phyloP scores from a whole-genome alignment of 2,797 vertebrate species.

The Myiothlypis chrysogaster region DNA sequence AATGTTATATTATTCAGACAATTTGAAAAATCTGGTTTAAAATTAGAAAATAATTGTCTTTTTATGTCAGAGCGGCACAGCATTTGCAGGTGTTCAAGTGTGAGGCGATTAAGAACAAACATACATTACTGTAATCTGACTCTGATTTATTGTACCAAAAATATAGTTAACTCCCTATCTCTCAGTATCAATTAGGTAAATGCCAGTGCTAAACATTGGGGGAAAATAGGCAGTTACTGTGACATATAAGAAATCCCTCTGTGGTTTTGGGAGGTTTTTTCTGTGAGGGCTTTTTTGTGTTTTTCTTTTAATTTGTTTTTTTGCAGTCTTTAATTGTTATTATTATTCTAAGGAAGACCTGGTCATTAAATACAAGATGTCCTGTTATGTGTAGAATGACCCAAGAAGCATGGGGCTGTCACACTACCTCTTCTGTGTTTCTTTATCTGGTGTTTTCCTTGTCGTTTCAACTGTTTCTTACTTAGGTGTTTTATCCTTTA shows the following conservation, averaged over 20 bases:
- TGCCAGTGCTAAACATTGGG: not conserved
- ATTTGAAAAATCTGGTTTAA: not conserved
- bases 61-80: not conserved
- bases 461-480: not conserved
- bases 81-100: not conserved
- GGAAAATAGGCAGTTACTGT: not conserved
- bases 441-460: not conserved
- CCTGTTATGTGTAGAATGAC: not conserved
- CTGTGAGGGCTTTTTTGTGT: not conserved
- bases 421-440: not conserved
- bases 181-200: not conserved
- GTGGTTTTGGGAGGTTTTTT: fast-evolving
- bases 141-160: not conserved
- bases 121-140: not conserved
- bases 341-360: not conserved
- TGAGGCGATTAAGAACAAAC: not conserved
- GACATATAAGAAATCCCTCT: not conserved
- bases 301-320: not conserved
- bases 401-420: not conserved
- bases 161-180: not conserved
- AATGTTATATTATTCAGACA: not conserved
- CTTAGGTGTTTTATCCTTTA: not conserved
- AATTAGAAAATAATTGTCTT: not conserved
- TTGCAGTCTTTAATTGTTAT: not conserved
- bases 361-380: not conserved